Evolutionary conservation across 1,140 invertebrate genomes (phyloP), one percentile per base, ranked within the genome.

Genomic region (Drosophila willistoni): DNA sequence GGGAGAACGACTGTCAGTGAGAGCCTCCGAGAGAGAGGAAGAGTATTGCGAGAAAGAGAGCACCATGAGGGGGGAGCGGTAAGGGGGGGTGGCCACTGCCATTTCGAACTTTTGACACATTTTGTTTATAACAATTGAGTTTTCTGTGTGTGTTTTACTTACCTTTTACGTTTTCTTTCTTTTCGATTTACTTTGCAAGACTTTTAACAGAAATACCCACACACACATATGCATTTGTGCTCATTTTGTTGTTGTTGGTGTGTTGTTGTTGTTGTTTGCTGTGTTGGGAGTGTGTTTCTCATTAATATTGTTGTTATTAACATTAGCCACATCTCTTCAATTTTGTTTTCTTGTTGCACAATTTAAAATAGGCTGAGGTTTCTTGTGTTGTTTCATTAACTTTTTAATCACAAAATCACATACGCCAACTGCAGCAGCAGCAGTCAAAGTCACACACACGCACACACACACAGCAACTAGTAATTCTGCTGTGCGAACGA

Each of bases 391-490:
- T 42, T 66, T 73, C 68, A 60, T 54, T 70, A 29, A 64, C 41
- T 64, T 75, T 68, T 75, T 78, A 75, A 78, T 67, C 42, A 72
- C 60, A 71, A 44, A 72, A 77, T 71, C 63, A 77, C 60, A 76
- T 80, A 89, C 84, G 76, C 71, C 70, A 89, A 83, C 68, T 87
- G 82, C 82, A 86, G 78, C 68, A 86, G 78, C 68, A 89, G 82
- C 82, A 86, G 78, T 85, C 82, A 85, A 85, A 85, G 82, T 86
- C 82, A 72, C 64, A 75, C 62, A 73, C 65, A 64, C 69, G 67
- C 73, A 70, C 81, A 78, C 79, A 78, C 74, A 82, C 79, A 86
- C 81, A 84, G 83, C 83, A 87, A 86, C 83, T 86, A 83, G 83
- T 86, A 87, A 83, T 85, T 85, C 82, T 85, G 73, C 73, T 77